phyloP scores from a whole-genome alignment of 64 coral and sea anemone genomes.

The Hydrozoanthus tunicans region DNA sequence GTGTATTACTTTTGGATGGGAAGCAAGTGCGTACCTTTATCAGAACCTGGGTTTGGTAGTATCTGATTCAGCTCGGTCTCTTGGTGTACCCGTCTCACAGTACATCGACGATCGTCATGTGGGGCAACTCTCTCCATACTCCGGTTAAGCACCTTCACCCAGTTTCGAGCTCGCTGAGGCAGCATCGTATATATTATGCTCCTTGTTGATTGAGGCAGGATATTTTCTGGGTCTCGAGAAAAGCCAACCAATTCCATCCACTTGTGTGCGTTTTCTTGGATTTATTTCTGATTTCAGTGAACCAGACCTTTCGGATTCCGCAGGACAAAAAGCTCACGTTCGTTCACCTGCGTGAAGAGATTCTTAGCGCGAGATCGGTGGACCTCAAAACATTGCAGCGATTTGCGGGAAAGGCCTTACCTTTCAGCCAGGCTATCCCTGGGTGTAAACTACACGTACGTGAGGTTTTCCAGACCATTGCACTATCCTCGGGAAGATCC shows the following conservation, averaged over 20 bases:
- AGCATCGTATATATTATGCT: slow-evolving; percentile 35
- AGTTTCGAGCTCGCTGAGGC: neutral
- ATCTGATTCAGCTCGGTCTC: neutral
- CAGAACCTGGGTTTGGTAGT: neutral
- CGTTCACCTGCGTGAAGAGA: no score
- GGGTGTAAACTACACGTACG: no score
- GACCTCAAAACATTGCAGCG: neutral
- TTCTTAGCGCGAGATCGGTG: no score
- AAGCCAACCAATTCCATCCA: slow-evolving; percentile 19
- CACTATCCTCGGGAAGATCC: neutral
- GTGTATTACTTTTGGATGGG: neutral
- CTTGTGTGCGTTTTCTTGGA: slow-evolving; percentile 40
- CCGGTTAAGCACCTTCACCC: no score
- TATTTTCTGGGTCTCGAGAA: slow-evolving; percentile 62
- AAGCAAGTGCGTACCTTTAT: neutral
- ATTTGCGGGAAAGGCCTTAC: neutral
- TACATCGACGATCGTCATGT: slow-evolving; percentile 49
- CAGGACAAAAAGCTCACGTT: no score
- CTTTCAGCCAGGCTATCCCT: no score
- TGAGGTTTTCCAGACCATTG: neutral
- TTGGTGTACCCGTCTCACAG: slow-evolving; percentile 6
- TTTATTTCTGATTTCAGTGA: slow-evolving; percentile 41
- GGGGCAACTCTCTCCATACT: neutral
- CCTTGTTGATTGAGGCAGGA: slow-evolving; percentile 19
- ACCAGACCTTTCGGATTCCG: no score